These are phyloP conservation scores for Valencia hispanica DNA, from an alignment of 2,797 vertebrate genomes.

Conservation along the genomic window DNA sequence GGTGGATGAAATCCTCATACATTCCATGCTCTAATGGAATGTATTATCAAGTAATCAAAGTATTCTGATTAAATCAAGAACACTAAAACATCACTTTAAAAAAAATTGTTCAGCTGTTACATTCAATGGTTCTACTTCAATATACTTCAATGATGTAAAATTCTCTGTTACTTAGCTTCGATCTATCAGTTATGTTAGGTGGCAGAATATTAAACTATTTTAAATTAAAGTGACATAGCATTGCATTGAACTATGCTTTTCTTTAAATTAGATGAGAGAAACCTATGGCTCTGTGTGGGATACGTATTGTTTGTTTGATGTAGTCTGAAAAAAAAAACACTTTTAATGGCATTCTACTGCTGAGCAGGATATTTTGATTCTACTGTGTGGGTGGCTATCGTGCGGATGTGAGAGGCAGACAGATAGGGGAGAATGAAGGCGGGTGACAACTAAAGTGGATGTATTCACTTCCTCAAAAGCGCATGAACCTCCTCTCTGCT, in stretches of 20 bases:
- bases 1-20: too few relatives aligned
- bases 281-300: background rate
- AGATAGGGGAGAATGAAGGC: constrained; percentile 36
- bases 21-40: too few relatives aligned
- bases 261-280: background rate
- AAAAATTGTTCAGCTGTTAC: background rate
- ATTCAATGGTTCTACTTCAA: too few relatives aligned
- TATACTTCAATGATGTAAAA: too few relatives aligned
- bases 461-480: constrained; percentile 64
- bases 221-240: background rate
- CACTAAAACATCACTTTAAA: background rate
- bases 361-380: constrained; percentile 64
- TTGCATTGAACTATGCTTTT: background rate
- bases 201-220: background rate
- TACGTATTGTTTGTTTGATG: background rate
- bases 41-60: too few relatives aligned
- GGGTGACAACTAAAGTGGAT: constrained; percentile 50
- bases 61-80: background rate
- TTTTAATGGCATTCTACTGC: constrained; percentile 37
- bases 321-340: constrained; percentile 35
- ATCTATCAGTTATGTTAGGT: background rate
- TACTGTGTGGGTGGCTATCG: constrained; percentile 57
- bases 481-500: constrained; percentile 23
- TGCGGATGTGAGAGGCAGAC: constrained; percentile 57
- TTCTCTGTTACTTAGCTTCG: too few relatives aligned